Evolutionary conservation across 2,888 invertebrate genomes (phyloP).

Genomic region (Alentia gelatinosa): DNA sequence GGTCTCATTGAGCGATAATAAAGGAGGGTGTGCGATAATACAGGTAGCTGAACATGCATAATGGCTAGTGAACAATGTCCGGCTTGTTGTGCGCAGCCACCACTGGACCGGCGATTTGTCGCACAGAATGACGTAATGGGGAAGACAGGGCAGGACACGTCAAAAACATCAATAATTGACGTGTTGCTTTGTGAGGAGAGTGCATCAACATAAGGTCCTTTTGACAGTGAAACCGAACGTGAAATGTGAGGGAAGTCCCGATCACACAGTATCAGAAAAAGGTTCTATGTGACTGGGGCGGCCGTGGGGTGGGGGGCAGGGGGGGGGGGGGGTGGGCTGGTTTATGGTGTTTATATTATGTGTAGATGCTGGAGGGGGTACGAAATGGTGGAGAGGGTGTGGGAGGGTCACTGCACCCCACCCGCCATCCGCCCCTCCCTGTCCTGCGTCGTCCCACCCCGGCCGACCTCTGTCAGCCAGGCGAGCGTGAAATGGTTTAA

Average conservation of each 20-base stretch:
- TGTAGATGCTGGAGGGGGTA: not conserved
- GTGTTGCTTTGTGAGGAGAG: not conserved
- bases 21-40: not conserved
- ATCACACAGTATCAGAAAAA: not conserved
- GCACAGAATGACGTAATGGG: not conserved
- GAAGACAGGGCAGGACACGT: not conserved
- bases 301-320: not conserved
- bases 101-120: not conserved
- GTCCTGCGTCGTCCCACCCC: not conserved
- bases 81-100: not conserved
- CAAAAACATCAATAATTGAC: conserved; percentile 22
- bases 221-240: not conserved
- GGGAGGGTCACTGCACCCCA: not conserved
- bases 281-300: not conserved
- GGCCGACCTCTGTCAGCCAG: not conserved
- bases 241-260: not conserved
- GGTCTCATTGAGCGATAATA: not conserved
- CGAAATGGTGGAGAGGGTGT: not conserved
- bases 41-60: not conserved
- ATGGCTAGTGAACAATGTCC: not conserved
- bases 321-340: not conserved
- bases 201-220: not conserved
- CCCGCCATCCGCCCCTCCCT: not conserved
- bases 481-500: conserved; percentile 29
- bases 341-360: conserved; percentile 13